Evolutionary conservation across 2,113 vertebrate genomes (phyloP), one percentile per base, ranked within the genome.

Genomic region (Scartelaos histophorus): DNA sequence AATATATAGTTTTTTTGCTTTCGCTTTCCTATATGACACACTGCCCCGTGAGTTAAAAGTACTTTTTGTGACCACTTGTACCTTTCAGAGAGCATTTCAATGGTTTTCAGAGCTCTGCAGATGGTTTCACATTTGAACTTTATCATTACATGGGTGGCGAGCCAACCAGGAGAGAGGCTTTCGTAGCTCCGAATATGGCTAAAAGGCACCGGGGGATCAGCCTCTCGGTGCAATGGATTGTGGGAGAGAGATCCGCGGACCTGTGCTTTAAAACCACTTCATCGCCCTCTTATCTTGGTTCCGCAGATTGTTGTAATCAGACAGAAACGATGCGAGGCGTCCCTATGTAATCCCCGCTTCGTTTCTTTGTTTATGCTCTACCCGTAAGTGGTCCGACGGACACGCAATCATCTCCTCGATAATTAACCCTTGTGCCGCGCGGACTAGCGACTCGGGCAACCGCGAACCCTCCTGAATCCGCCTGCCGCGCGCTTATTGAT

Each of bases 101-200:
- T 82, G 79, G 88, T 84, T 86, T 81, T 83, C 58, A 16, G 83
- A 85, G 88, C 83, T 73, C 70, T 21, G 75, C 65, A 45, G 81
- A 88, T 86, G 78, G 85, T 77, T 85, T 90, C 88, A 91, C 89
- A 88, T 91, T 89, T 90, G 88, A 91, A 90, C 91, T 90, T 86
- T 89, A 87, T 89, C 84, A 90, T 92, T 79, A 88, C 81, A 85
- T 79, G 75, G 82, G 85, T 83, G 79, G 85, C 90, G 90, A 92
- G 88, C 81, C 83, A 78, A 68, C 73, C 73, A 83, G 69, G 80
- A 82, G 84, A 90, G 87, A 80, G 78, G 82, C 85, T 90, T 84
- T 88, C 89, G 84, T 88, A 88, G 84, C 92, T 91, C 89, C 71
- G 88, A 90, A 91, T 88, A 86, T 76, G 84, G 89, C 80, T 87